Percentiles rank a stretch among this genome's conserved stretches.
These are phyloP conservation scores for Listrodromus nycthemerus DNA, from an alignment of 2,888 invertebrate genomes.

Conservation along the genomic window DNA sequence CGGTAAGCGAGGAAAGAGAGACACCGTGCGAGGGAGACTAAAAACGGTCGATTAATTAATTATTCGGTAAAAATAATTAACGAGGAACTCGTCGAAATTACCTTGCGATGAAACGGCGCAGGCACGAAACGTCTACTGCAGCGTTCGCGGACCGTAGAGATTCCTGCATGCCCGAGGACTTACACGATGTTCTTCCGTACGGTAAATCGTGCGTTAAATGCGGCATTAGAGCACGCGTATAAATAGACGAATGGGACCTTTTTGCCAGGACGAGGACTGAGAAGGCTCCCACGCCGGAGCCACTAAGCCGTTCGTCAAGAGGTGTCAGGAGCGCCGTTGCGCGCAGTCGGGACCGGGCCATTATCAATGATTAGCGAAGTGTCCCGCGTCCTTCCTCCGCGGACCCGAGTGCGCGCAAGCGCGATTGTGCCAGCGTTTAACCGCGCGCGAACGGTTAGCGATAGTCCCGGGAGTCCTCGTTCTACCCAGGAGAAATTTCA, in stretches of 20 bases:
- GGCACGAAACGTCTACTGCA: slow-evolving; percentile 22
- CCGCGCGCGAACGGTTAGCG: slow-evolving; percentile 30
- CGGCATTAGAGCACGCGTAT: slow-evolving; percentile 46
- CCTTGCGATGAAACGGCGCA: slow-evolving; percentile 22
- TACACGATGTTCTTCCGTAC: slow-evolving; percentile 45
- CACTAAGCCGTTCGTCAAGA: slow-evolving; percentile 64
- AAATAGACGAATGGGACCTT: neutral
- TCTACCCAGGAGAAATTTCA: slow-evolving; percentile 36
- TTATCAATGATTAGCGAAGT: slow-evolving; percentile 68
- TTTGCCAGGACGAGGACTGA: slow-evolving; percentile 18
- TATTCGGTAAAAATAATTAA: slow-evolving; percentile 48
- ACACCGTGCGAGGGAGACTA: neutral
- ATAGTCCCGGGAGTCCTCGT: slow-evolving; percentile 32
- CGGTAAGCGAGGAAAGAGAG: neutral
- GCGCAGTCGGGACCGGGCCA: slow-evolving; percentile 54
- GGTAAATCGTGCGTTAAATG: slow-evolving; percentile 52
- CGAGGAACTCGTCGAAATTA: slow-evolving; percentile 30
- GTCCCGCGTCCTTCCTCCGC: slow-evolving; percentile 33
- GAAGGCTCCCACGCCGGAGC: slow-evolving; percentile 60
- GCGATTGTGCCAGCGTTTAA: slow-evolving; percentile 20
- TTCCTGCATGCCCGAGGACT: slow-evolving; percentile 47
- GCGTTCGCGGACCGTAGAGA: slow-evolving; percentile 10
- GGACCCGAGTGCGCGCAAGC: neutral
- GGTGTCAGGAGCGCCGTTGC: slow-evolving; percentile 68
- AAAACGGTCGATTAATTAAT: slow-evolving; percentile 42